phyloP scores from a whole-genome alignment of 2,888 invertebrate genomes.

The Netelia virgata region DNA sequence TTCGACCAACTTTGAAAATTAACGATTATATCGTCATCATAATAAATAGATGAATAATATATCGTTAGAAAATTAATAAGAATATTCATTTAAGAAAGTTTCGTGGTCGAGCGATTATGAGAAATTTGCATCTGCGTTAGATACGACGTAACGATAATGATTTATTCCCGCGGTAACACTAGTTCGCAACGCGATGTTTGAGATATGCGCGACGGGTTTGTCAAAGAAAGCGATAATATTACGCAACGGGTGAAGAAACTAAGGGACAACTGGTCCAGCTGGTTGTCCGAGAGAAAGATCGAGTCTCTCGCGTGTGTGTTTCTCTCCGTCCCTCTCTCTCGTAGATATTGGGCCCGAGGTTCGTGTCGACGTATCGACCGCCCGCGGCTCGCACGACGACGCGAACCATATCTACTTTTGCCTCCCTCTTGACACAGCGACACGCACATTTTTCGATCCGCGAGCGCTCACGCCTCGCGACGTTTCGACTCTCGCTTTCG shows the following conservation, averaged over 20 bases:
- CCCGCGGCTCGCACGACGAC: constrained; percentile 14
- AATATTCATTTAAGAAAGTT: not conserved
- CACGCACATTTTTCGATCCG: not conserved
- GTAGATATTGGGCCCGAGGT: not conserved
- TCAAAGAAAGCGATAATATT: constrained; percentile 58
- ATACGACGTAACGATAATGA: constrained; percentile 8
- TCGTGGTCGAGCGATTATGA: not conserved
- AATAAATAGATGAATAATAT: not conserved
- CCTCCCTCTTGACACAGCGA: constrained; percentile 1
- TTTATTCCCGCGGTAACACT: constrained; percentile 41
- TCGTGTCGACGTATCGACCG: constrained; percentile 21
- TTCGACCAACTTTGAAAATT: not conserved
- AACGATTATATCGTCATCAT: not conserved
- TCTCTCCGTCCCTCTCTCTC: too few relatives aligned
- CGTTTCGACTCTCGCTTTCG: constrained; percentile 54
- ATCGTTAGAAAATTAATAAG: not conserved
- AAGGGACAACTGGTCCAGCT: constrained; percentile 63
- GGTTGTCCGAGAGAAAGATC: constrained; percentile 36
- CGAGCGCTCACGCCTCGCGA: not conserved
- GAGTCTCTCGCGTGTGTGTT: not conserved
- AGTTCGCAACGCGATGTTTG: not conserved
- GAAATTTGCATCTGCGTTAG: not conserved
- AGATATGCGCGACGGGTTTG: constrained; percentile 3
- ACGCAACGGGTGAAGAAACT: constrained; percentile 44
- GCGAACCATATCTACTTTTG: constrained; percentile 1